These are phyloP conservation scores for Tachina grossa DNA, from an alignment of 2,888 invertebrate species.

Conservation along the genomic window DNA sequence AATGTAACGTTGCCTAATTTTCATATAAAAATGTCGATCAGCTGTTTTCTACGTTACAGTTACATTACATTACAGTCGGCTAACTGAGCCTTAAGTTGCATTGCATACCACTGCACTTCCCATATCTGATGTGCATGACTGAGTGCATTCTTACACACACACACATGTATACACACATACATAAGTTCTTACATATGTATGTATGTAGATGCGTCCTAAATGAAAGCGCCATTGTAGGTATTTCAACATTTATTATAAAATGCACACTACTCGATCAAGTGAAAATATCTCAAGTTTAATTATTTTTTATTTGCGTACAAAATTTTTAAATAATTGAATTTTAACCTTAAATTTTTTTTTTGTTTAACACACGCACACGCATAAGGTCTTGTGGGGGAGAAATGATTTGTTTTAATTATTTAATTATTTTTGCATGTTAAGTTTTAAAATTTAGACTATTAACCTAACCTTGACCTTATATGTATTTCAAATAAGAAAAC, in stretches of 20 bases:
- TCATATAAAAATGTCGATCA: too few relatives aligned
- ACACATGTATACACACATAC: too few relatives aligned
- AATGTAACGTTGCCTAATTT: too few relatives aligned
- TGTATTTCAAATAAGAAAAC: not conserved
- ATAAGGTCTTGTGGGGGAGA: not conserved
- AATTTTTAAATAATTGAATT: not conserved
- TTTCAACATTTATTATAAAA: not conserved
- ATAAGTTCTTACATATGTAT: too few relatives aligned
- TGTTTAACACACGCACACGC: not conserved
- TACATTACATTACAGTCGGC: too few relatives aligned
- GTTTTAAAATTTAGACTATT: not conserved
- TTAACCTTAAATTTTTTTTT: not conserved
- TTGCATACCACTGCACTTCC: not conserved
- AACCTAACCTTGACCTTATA: slow-evolving; percentile 9
- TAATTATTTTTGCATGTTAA: slow-evolving; percentile 14
- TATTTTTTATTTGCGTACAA: not conserved
- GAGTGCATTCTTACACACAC: too few relatives aligned
- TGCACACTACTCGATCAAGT: not conserved
- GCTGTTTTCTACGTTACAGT: too few relatives aligned
- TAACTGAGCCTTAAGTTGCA: too few relatives aligned
- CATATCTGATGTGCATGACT: not conserved
- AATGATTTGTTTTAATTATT: slow-evolving; percentile 11
- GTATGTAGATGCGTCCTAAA: not conserved
- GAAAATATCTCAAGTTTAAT: not conserved
- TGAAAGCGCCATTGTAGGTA: not conserved